phyloP scores from a whole-genome alignment of 2,113 vertebrate species.

The Romanogobio albipinnatus region DNA sequence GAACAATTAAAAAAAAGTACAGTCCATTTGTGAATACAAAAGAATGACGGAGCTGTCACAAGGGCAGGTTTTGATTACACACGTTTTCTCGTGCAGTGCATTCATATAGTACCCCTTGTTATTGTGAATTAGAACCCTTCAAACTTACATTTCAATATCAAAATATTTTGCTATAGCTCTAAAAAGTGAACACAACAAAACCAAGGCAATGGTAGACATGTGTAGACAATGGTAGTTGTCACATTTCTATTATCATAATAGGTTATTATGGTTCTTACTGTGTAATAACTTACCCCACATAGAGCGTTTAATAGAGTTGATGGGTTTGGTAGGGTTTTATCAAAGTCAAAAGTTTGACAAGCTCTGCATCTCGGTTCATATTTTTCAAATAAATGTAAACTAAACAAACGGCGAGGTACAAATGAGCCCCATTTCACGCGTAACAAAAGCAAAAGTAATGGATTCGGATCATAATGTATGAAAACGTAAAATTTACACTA shows the following conservation, averaged over 20 bases:
- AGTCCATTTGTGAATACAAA: conserved; percentile 5
- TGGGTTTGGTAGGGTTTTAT: too few relatives aligned
- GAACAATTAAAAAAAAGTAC: neutral
- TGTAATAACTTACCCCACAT: neutral
- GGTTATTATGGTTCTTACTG: neutral
- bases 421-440: too few relatives aligned
- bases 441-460: too few relatives aligned
- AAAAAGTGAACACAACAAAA: neutral
- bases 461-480: neutral
- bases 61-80: neutral
- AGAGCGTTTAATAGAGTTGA: neutral
- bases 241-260: neutral
- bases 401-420: too few relatives aligned
- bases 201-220: too few relatives aligned
- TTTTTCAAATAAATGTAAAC: neutral
- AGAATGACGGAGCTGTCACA: neutral
- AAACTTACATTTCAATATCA: neutral
- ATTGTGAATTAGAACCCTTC: neutral
- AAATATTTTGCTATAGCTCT: neutral
- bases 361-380: neutral
- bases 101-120: neutral
- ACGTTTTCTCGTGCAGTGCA: neutral
- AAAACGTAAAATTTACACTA: neutral
- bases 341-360: too few relatives aligned
- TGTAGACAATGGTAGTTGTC: too few relatives aligned